Conservation (phyloP, 1,140 invertebrate species). For the Magallana gigas region DNA sequence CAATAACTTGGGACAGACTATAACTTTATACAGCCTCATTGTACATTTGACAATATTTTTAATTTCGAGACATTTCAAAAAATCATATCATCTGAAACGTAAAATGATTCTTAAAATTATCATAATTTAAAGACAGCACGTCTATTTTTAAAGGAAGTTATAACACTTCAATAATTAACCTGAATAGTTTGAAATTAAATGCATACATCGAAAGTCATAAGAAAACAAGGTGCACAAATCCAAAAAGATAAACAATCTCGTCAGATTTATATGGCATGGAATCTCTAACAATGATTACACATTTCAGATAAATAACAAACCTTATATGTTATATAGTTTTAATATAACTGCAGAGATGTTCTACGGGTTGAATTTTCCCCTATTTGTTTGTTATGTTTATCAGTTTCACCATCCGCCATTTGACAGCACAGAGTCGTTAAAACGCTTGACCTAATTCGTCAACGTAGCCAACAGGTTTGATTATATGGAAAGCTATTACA, state of each 20-base stretch:
- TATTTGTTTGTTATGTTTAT: constrained; percentile 28
- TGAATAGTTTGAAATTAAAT: background rate
- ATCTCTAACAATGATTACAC: too few species aligned
- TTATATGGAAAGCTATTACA: background rate
- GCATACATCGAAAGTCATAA: background rate
- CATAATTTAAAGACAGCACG: too few species aligned
- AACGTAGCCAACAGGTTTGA: background rate
- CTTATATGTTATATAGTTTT: constrained; percentile 17
- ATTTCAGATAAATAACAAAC: background rate
- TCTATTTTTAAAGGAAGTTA: background rate
- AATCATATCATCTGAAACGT: too few species aligned
- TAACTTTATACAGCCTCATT: too few species aligned
- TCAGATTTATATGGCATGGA: too few species aligned
- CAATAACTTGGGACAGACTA: too few species aligned
- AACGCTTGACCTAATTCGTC: constrained; percentile 23
- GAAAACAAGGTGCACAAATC: background rate
- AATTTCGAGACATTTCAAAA: too few species aligned
- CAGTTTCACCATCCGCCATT: constrained; percentile 26
- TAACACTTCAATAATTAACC: background rate
- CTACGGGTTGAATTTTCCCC: constrained; percentile 19
- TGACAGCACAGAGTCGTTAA: background rate
- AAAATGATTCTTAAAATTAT: too few species aligned
- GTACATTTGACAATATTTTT: too few species aligned
- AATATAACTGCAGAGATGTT: constrained; percentile 33
- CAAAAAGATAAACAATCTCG: too few species aligned